Evolutionary conservation across 2,888 invertebrate species (phyloP), one percentile per base, ranked within the genome.

Genomic region (Coelopa pilipes): DNA sequence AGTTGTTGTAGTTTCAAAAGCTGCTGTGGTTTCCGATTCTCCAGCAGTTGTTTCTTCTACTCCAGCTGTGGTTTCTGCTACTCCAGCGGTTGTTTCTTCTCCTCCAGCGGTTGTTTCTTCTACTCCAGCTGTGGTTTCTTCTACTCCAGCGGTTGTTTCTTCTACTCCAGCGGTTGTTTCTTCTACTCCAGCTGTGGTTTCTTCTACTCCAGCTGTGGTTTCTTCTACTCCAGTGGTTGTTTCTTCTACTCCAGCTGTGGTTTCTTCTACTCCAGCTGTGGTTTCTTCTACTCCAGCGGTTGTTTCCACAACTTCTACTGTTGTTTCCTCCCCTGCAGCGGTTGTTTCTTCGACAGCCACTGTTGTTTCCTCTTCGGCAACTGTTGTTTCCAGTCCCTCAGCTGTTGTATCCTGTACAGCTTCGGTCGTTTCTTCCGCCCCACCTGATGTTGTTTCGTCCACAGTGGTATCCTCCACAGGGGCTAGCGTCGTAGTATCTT

Each of bases 311-410:
- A 13, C 55, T n/a, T 50, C 63, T 70, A 1, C 34, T 21, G 62
- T 62, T 21, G 24, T 24, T n/a, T 21, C 7, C 10, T 45, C 62
- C 24, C 21, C 19, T 15, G 1, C 57, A 57, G 57, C 17, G n/a
- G 46, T 67, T 53, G 19, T 55, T 70, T 50, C 76, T 4, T 77
- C 75, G 5, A 77, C 75, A 11, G 73, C n/a, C 1, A 62, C 15
- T 21, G 63, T 34, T 1, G 63, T 34, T 57, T 65, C 74, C 1
- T 70, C 72, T 7, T 4, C 34, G 2, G 34, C 34, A 34, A 7
- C 2, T 34, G 34, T 34, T 34, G 74, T 73, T n/a, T 70, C 0
- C 1, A 10, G 1, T 49, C 60, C 63, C 13, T n/a, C 63, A 34
- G 63, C 45, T 45, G 63, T 63, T 21, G 34, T 13, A 5, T 34